Conservation (phyloP, 2,113 vertebrate genomes). For the Odontesthes bonariensis region DNA sequence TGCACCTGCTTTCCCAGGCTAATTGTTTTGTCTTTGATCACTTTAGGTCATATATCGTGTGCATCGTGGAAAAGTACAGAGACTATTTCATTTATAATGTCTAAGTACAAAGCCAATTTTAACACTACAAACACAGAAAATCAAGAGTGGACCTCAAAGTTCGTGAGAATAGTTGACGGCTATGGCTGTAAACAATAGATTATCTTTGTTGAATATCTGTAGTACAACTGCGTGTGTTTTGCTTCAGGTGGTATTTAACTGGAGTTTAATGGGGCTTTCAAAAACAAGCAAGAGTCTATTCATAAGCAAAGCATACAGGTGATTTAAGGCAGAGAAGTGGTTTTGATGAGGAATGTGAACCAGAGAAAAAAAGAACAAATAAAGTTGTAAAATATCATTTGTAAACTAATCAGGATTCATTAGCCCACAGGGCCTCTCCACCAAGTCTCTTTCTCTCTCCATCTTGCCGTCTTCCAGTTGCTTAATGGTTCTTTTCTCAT, state of each 20-base stretch:
- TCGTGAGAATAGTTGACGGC: not conserved
- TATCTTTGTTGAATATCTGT: conserved; percentile 1
- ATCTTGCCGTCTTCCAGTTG: conserved; percentile 35
- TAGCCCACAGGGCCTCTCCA: conserved; percentile 69
- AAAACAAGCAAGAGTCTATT: conserved; percentile 23
- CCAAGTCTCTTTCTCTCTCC: conserved; percentile 40
- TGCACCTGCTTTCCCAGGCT: too few species aligned
- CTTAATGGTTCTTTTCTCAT: conserved; percentile 70
- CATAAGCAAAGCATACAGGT: conserved; percentile 26
- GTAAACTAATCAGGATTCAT: conserved; percentile 78
- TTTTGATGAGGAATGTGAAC: conserved; percentile 21
- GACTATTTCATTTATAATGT: too few species aligned
- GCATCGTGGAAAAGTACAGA: too few species aligned
- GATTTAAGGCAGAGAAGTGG: conserved; percentile 17
- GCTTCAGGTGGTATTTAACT: conserved; percentile 24
- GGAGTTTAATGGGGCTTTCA: conserved; percentile 54
- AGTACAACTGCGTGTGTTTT: not conserved
- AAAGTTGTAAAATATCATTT: conserved; percentile 76
- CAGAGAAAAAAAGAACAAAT: conserved; percentile 35
- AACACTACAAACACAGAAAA: not conserved
- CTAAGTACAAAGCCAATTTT: too few species aligned
- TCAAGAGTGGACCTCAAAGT: not conserved
- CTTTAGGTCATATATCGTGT: too few species aligned
- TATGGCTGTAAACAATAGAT: conserved; percentile 4
- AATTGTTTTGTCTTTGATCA: too few species aligned